phyloP scores from a whole-genome alignment of 2,797 vertebrate species.

The Brotula barbata region DNA sequence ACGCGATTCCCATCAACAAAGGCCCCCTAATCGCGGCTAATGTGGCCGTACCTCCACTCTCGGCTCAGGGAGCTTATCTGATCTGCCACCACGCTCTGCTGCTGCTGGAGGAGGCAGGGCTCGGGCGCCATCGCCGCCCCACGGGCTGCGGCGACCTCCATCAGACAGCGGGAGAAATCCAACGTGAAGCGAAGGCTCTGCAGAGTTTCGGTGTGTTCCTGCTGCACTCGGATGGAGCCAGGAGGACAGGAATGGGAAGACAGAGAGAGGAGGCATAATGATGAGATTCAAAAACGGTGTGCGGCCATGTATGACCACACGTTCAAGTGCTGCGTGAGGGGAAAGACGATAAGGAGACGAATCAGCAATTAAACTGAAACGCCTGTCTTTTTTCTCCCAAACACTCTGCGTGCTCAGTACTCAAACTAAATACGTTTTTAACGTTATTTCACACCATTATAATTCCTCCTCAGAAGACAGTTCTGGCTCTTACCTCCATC shows the following conservation, averaged over 20 bases:
- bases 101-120: conserved; percentile 83
- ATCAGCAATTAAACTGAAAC: neutral
- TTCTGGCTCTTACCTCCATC: conserved; percentile 89
- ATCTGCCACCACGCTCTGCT: conserved; percentile 92
- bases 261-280: neutral
- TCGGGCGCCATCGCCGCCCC: conserved; percentile 69
- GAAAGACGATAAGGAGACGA: conserved; percentile 1
- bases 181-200: conserved; percentile 89
- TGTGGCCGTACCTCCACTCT: conserved; percentile 88
- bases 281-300: neutral
- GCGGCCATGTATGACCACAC: neutral
- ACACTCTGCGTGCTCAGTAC: neutral
- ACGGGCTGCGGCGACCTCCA: conserved; percentile 88
- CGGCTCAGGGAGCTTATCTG: conserved; percentile 96
- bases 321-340: conserved; percentile 5
- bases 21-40: neutral
- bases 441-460: neutral
- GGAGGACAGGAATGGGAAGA: neutral
- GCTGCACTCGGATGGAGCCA: conserved; percentile 74
- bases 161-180: conserved; percentile 87
- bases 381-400: neutral
- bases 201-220: conserved; percentile 94
- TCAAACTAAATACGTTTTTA: neutral
- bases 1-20: conserved; percentile 1
- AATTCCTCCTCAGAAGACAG: neutral